phyloP scores from a whole-genome alignment of 2,888 invertebrate genomes.

The Zeuzera pyrina region DNA sequence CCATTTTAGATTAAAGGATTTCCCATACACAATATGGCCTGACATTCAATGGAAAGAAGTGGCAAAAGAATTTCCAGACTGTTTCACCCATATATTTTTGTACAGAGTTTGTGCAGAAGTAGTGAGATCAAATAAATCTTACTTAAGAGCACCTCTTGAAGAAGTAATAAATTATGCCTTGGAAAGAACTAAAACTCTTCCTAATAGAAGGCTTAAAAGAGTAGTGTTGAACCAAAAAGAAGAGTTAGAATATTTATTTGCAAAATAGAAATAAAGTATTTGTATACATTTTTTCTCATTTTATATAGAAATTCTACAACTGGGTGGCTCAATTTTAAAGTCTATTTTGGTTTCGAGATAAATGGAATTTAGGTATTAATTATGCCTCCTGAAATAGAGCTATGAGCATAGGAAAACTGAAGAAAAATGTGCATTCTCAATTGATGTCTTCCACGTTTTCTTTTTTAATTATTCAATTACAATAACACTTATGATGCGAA shows the following conservation, averaged over 20 bases:
- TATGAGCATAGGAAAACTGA: too few species aligned
- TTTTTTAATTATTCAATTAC: too few species aligned
- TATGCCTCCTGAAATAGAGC: too few species aligned
- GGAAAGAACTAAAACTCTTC: background rate
- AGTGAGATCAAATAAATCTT: constrained; percentile 1
- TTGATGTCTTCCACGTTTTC: too few species aligned
- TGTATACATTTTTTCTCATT: too few species aligned
- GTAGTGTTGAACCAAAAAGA: background rate
- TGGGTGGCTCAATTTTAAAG: too few species aligned
- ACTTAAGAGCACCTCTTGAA: constrained; percentile 5
- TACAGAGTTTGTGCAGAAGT: background rate
- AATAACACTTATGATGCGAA: too few species aligned
- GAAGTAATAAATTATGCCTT: constrained; percentile 1
- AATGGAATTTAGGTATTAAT: too few species aligned
- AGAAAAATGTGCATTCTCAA: too few species aligned
- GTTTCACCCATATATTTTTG: constrained; percentile 12
- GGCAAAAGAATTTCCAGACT: constrained; percentile 11
- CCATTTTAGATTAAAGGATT: constrained; percentile 8
- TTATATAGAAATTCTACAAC: too few species aligned
- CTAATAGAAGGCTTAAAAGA: background rate
- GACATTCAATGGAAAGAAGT: constrained; percentile 15
- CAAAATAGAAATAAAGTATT: background rate
- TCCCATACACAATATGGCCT: constrained; percentile 10
- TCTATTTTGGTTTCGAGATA: too few species aligned
- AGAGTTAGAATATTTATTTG: background rate